phyloP scores from a whole-genome alignment of 2,797 vertebrate genomes.

The Thamnophis elegans region DNA sequence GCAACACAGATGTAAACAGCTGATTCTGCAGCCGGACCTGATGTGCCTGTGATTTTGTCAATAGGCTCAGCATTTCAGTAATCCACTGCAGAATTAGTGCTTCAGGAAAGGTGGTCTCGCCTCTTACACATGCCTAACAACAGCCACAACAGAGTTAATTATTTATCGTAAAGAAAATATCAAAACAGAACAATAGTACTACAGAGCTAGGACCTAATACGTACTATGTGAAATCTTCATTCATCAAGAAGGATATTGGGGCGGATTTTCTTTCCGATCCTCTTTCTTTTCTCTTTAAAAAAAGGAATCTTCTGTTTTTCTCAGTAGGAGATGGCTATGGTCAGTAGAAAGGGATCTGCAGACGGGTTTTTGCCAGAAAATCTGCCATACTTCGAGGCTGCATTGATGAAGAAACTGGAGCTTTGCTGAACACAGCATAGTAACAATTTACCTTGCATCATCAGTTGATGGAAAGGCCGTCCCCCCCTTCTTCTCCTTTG shows the following conservation, averaged over 20 bases:
- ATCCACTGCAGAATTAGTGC: conserved; percentile 56
- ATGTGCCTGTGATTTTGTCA: conserved; percentile 70
- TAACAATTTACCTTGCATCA: conserved; percentile 79
- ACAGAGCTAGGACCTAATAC: conserved; percentile 64
- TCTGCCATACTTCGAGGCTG: conserved; percentile 68
- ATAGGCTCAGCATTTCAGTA: conserved; percentile 69
- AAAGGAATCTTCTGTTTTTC: conserved; percentile 70
- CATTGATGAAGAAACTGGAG: conserved; percentile 74
- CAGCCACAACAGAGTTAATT: conserved; percentile 27
- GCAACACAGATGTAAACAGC: conserved; percentile 77
- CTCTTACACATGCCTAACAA: neutral
- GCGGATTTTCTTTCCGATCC: conserved; percentile 59
- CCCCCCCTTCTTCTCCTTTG: conserved; percentile 75
- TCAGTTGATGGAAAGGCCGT: conserved; percentile 70
- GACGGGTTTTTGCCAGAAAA: conserved; percentile 67
- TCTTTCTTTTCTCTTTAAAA: conserved; percentile 69
- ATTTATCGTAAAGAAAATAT: conserved; percentile 56
- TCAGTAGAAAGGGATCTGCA: conserved; percentile 45
- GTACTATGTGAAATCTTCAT: conserved; percentile 71
- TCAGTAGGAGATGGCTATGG: conserved; percentile 61
- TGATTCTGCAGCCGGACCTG: conserved; percentile 74
- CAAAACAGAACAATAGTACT: conserved; percentile 61
- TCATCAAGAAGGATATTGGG: conserved; percentile 66
- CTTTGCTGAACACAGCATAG: conserved; percentile 72
- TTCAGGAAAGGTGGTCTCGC: conserved; percentile 46